phyloP scores from a whole-genome alignment of 2,888 invertebrate genomes.

The Caenorhabditis sp. region DNA sequence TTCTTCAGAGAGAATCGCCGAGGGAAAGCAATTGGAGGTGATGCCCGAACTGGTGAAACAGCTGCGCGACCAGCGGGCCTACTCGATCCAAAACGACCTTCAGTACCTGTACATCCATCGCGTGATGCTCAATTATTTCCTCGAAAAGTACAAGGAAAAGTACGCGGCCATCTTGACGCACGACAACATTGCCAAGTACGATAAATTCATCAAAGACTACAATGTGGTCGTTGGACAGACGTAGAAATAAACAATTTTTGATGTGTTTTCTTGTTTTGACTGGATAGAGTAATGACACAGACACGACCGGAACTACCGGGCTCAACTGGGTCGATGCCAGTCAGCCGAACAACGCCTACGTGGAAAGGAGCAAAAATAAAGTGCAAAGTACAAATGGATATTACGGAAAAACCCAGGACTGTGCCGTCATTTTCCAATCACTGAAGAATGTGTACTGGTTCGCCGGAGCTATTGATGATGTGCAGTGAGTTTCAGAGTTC shows the following conservation, averaged over 20 bases:
- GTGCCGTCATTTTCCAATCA: too few relatives aligned
- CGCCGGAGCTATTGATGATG: too few relatives aligned
- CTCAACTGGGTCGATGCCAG: too few relatives aligned
- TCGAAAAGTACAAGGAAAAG: slow-evolving; percentile 61
- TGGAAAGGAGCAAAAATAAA: too few relatives aligned
- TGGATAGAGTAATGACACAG: too few relatives aligned
- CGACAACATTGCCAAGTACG: slow-evolving; percentile 28
- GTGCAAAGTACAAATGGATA: too few relatives aligned
- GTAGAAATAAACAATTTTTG: background rate
- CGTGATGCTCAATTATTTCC: slow-evolving; percentile 66
- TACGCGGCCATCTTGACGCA: slow-evolving; percentile 15
- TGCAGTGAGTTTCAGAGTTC: too few relatives aligned
- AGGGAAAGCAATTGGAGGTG: slow-evolving; percentile 2
- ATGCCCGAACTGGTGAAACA: slow-evolving; percentile 65
- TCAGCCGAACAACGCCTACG: too few relatives aligned
- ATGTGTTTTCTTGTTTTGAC: too few relatives aligned
- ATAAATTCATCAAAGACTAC: slow-evolving; percentile 39
- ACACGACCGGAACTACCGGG: too few relatives aligned
- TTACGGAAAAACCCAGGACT: too few relatives aligned
- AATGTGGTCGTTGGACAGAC: slow-evolving; percentile 27
- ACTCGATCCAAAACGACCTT: slow-evolving; percentile 65
- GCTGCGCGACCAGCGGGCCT: slow-evolving; percentile 64
- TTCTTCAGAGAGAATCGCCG: slow-evolving; percentile 22
- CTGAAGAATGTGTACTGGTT: too few relatives aligned
- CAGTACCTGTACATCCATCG: slow-evolving; percentile 70